These are phyloP conservation scores for Calameuta idolon DNA, from an alignment of 2,888 invertebrate genomes.

Conservation along the genomic window DNA sequence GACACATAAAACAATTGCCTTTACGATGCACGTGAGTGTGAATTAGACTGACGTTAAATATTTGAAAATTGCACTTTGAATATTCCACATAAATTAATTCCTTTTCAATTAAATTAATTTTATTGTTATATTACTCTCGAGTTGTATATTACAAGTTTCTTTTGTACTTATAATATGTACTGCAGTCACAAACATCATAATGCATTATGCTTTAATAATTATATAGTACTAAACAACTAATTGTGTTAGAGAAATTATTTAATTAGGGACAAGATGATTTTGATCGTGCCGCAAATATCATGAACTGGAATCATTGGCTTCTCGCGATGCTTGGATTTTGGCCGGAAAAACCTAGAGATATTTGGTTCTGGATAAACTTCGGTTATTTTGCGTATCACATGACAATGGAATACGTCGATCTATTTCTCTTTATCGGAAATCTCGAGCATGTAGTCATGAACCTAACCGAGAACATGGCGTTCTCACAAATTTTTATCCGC, in stretches of 20 bases:
- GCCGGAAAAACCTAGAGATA: slow-evolving; percentile 39
- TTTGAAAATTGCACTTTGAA: background rate
- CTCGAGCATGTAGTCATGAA: slow-evolving; percentile 52
- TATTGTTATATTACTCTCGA: background rate
- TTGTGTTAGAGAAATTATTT: background rate
- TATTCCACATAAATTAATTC: background rate
- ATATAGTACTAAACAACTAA: background rate
- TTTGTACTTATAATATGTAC: background rate
- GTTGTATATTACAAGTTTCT: background rate
- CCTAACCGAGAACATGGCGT: slow-evolving; percentile 51
- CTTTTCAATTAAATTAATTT: background rate
- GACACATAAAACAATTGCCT: background rate
- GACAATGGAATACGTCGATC: slow-evolving; percentile 50
- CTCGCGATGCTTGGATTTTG: slow-evolving; percentile 49
- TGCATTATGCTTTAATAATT: background rate
- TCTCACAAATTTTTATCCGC: slow-evolving; percentile 47
- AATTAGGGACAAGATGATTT: slow-evolving; percentile 38
- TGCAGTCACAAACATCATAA: slow-evolving; percentile 7
- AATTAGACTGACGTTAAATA: background rate
- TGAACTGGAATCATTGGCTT: slow-evolving; percentile 45
- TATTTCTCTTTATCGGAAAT: slow-evolving; percentile 43
- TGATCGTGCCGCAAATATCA: slow-evolving; percentile 37
- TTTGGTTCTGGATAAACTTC: slow-evolving; percentile 42
- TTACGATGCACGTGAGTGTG: background rate
- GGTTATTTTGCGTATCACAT: slow-evolving; percentile 49